These are phyloP conservation scores for Tetraneura akinire DNA, from an alignment of 1,140 invertebrate genomes.

Conservation along the genomic window DNA sequence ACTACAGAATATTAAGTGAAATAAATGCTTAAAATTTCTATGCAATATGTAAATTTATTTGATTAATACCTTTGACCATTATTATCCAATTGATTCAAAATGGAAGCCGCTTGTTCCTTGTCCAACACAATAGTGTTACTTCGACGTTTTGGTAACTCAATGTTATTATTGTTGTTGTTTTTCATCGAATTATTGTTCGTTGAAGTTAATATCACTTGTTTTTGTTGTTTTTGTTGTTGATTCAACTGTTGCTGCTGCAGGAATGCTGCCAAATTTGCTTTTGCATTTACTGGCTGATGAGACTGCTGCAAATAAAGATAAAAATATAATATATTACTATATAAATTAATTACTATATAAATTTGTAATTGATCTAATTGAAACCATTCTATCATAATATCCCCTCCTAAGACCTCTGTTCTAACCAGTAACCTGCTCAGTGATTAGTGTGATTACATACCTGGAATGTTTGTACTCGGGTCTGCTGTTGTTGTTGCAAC, in stretches of 20 bases:
- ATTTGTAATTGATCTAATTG: constrained; percentile 45
- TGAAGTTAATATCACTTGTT: constrained; percentile 51
- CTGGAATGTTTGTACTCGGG: constrained; percentile 60
- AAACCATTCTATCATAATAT: too few relatives aligned
- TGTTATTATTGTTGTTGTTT: constrained; percentile 58
- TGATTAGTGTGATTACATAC: constrained; percentile 55
- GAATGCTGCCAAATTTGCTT: constrained; percentile 63
- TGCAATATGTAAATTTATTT: neutral
- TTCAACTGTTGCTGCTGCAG: constrained; percentile 62
- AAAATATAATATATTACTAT: too few relatives aligned
- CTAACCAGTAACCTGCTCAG: too few relatives aligned
- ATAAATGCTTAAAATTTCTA: neutral
- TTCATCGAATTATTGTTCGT: constrained; percentile 59
- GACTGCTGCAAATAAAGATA: constrained; percentile 40
- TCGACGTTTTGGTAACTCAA: constrained; percentile 5
- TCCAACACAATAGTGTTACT: constrained; percentile 54
- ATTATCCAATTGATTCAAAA: constrained; percentile 59
- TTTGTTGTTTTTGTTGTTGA: constrained; percentile 55
- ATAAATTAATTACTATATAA: too few relatives aligned
- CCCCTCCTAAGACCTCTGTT: too few relatives aligned
- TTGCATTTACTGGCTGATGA: constrained; percentile 59
- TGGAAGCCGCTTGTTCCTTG: constrained; percentile 56
- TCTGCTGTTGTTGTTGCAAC: constrained; percentile 68
- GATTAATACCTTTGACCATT: constrained; percentile 48
- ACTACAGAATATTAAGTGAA: neutral